A percentile compares a stretch with the other conserved stretches of the same genome.
Evolutionary conservation across 30 jellyfish, hydroid and myxozoan genomes (phyloP).

Genomic region (Sanderia malayensis): DNA sequence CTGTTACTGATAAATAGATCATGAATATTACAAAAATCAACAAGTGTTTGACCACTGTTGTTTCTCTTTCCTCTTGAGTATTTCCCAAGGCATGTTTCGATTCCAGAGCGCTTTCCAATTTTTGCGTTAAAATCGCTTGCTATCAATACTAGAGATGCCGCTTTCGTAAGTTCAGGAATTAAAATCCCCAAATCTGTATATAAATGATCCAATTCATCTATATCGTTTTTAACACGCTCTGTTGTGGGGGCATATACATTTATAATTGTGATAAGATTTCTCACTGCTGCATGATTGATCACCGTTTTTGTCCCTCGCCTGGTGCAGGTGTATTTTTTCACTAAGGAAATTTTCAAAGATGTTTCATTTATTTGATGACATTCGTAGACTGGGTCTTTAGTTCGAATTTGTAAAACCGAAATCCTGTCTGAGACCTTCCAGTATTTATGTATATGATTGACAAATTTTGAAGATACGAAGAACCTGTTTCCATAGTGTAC

Average conservation of each 20-base stretch:
- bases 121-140: slow-evolving; percentile 29
- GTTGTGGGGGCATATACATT: slow-evolving; percentile 44
- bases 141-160: slow-evolving; percentile 15
- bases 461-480: background rate
- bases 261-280: slow-evolving; percentile 16
- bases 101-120: slow-evolving; percentile 18
- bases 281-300: background rate
- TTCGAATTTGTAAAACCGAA: background rate
- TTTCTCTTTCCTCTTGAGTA: slow-evolving; percentile 26
- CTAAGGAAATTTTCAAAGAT: background rate
- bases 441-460: background rate
- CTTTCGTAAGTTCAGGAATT: slow-evolving; percentile 13
- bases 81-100: slow-evolving; percentile 22
- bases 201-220: slow-evolving; percentile 11
- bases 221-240: slow-evolving; percentile 22
- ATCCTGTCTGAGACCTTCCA: background rate
- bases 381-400: background rate
- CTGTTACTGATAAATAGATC: slow-evolving; percentile 37
- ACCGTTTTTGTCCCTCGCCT: background rate
- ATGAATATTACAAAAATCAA: slow-evolving; percentile 30
- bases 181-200: slow-evolving; percentile 11
- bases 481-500: background rate
- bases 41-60: slow-evolving; percentile 19
- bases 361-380: no score
- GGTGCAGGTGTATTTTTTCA: background rate